A percentile compares a stretch with the other conserved stretches of the same genome.
Conservation (phyloP, 2,113 vertebrate species). For the Psammodynastes pulverulentus region DNA sequence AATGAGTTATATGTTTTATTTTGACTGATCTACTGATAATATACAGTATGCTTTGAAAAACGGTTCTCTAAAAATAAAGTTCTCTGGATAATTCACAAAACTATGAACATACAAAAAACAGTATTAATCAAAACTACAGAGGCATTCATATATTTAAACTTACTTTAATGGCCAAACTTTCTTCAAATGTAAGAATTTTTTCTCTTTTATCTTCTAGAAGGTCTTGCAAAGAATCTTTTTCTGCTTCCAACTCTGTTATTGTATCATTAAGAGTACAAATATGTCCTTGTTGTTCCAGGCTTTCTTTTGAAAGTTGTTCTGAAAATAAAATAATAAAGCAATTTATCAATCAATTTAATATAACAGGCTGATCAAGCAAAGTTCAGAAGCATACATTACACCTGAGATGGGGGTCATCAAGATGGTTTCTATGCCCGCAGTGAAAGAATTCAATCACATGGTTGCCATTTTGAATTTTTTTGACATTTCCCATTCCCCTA, state of each 20-base stretch:
- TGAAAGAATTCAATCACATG: background rate
- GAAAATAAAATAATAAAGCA: slow-evolving; percentile 24
- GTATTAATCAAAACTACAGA: background rate
- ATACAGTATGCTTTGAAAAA: background rate
- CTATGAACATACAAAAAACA: background rate
- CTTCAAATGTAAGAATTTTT: slow-evolving; percentile 68
- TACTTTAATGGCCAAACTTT: slow-evolving; percentile 69
- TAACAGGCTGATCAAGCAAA: slow-evolving; percentile 24
- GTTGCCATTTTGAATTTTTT: background rate
- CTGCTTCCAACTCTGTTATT: slow-evolving; percentile 65
- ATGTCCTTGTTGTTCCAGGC: slow-evolving; percentile 67
- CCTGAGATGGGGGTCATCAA: background rate
- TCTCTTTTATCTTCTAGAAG: slow-evolving; percentile 72
- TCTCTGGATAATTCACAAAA: background rate
- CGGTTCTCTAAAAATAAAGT: background rate
- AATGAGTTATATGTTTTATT: background rate
- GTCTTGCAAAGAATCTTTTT: slow-evolving; percentile 71
- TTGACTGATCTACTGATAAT: background rate
- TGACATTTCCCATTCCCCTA: background rate
- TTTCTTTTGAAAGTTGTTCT: slow-evolving; percentile 74
- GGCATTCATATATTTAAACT: slow-evolving; percentile 40
- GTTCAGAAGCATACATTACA: background rate
- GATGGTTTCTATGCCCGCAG: background rate
- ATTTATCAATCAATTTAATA: background rate
- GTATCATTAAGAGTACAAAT: slow-evolving; percentile 66